phyloP scores from a whole-genome alignment of 2,888 invertebrate species.

The Drosophila bunnanda region DNA sequence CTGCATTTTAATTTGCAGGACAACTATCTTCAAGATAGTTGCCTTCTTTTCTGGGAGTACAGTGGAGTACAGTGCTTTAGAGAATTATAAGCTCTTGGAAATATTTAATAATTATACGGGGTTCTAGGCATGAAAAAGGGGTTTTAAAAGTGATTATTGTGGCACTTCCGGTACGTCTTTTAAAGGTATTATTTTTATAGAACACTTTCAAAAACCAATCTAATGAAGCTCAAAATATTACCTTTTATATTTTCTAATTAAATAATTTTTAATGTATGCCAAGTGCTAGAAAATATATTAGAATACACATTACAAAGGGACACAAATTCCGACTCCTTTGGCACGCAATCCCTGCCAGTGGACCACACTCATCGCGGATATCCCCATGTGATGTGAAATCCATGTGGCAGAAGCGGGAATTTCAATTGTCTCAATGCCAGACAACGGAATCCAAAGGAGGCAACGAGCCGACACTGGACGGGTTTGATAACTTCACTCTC shows the following conservation, averaged over 20 bases:
- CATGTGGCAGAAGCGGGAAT: slow-evolving; percentile 57
- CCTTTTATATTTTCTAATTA: background rate
- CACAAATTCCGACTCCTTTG: background rate
- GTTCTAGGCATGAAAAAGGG: too few species aligned
- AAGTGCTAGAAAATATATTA: background rate
- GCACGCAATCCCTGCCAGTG: background rate
- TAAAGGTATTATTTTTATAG: too few species aligned
- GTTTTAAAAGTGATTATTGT: background rate
- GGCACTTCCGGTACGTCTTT: background rate
- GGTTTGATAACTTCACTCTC: slow-evolving; percentile 64
- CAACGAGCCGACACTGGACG: slow-evolving; percentile 56
- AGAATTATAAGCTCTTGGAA: background rate
- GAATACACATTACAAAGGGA: background rate
- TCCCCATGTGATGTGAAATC: slow-evolving; percentile 28
- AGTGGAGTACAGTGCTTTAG: slow-evolving; percentile 4
- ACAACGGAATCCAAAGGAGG: slow-evolving; percentile 27
- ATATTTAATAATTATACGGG: too few species aligned
- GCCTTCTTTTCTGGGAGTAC: background rate
- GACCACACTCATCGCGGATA: slow-evolving; percentile 2
- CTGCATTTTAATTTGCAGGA: slow-evolving; percentile 68
- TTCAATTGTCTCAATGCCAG: slow-evolving; percentile 73
- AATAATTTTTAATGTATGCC: too few species aligned
- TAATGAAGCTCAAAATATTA: background rate
- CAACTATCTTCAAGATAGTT: slow-evolving; percentile 44
- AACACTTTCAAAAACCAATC: background rate